These are phyloP conservation scores for Ifrita kowaldi DNA, from an alignment of 2,113 vertebrate genomes.

Conservation along the genomic window DNA sequence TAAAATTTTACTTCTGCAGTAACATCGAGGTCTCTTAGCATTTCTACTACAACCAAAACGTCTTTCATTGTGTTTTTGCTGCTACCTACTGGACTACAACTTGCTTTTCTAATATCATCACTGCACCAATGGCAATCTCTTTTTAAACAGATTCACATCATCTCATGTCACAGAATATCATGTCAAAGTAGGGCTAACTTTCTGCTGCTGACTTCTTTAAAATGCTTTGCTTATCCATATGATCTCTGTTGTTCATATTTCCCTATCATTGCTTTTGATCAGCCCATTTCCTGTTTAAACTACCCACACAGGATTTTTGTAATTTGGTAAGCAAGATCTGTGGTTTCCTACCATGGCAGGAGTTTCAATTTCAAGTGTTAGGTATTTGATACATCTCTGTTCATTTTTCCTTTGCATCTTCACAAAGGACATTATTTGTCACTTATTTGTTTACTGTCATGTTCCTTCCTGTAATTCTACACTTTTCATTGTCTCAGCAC, in stretches of 20 bases:
- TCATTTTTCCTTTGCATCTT: neutral
- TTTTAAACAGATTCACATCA: neutral
- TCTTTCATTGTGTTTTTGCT: neutral
- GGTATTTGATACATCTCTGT: neutral
- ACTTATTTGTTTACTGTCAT: neutral
- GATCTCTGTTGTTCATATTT: neutral
- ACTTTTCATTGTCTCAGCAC: neutral
- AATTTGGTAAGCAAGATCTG: slow-evolving; percentile 24
- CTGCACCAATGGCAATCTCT: neutral
- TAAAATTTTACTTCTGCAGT: neutral
- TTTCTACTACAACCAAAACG: neutral
- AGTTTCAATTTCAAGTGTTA: neutral
- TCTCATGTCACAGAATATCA: neutral
- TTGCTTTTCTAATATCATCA: neutral
- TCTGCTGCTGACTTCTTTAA: neutral
- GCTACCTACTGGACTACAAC: neutral
- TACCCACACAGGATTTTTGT: neutral
- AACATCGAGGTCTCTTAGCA: neutral
- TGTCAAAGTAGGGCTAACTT: neutral
- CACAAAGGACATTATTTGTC: neutral
- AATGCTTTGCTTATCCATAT: neutral
- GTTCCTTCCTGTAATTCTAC: neutral
- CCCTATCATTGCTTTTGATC: slow-evolving; percentile 43
- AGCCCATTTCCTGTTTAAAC: slow-evolving; percentile 48
- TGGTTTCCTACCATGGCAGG: slow-evolving; percentile 10